phyloP scores from a whole-genome alignment of 2,797 vertebrate species.

The Molossus alvarezi region DNA sequence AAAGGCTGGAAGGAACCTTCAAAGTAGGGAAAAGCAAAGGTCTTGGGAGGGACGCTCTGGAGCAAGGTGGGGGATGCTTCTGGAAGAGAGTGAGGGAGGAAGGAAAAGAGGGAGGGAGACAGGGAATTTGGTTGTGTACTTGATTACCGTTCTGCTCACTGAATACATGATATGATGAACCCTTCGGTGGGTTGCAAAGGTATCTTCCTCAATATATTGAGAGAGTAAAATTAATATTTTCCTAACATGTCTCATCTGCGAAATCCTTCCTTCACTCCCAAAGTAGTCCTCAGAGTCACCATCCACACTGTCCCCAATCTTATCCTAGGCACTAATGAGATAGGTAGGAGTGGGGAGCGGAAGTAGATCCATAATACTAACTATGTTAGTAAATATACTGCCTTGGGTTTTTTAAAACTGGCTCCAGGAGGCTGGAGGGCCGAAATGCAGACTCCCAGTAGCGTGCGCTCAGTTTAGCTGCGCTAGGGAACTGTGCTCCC shows the following conservation, averaged over 20 bases:
- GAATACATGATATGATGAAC: not conserved
- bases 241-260: not conserved
- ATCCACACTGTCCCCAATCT: not conserved
- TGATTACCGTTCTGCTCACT: not conserved
- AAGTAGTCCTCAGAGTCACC: not conserved
- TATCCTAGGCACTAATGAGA: not conserved
- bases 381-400: not conserved
- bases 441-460: not conserved
- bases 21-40: conserved; percentile 95
- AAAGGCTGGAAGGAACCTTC: conserved; percentile 97
- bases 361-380: not conserved
- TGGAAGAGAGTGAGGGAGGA: conserved; percentile 82
- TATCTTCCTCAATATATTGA: not conserved
- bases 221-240: not conserved
- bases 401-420: not conserved
- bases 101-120: not conserved
- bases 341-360: not conserved
- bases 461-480: not conserved
- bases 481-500: not conserved
- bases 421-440: not conserved
- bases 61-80: conserved; percentile 91
- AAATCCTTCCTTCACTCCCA: no score
- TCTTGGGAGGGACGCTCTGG: conserved; percentile 93
- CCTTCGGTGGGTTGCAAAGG: not conserved
- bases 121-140: not conserved